These are phyloP conservation scores for Peromyscus melanophrys DNA, from an alignment of 2,797 vertebrate genomes.

Conservation along the genomic window DNA sequence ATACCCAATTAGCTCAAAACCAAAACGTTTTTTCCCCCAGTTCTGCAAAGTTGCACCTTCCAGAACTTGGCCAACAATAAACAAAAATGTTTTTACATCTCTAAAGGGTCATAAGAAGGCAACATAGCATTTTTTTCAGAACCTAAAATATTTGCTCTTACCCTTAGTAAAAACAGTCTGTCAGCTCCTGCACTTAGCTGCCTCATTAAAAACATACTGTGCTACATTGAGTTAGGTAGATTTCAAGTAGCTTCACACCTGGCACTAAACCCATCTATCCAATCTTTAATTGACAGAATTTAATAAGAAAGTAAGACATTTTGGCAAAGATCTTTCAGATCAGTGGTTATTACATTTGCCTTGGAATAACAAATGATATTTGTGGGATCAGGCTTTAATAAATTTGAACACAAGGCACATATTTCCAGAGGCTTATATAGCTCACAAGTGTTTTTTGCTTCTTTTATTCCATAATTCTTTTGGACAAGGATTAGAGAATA, in stretches of 20 bases:
- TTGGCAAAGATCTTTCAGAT: not conserved
- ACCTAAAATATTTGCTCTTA: constrained; percentile 14
- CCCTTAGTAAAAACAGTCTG: not conserved
- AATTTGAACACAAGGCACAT: constrained; percentile 57
- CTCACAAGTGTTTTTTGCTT: not conserved
- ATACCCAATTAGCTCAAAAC: not conserved
- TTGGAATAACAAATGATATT: constrained; percentile 27
- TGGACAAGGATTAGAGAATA: constrained; percentile 1
- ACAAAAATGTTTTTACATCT: constrained; percentile 22
- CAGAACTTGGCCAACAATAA: not conserved
- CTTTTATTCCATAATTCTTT: constrained; percentile 35
- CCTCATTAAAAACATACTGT: not conserved
- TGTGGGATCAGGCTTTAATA: constrained; percentile 62
- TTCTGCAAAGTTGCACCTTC: constrained; percentile 33
- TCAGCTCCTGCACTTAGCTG: not conserved
- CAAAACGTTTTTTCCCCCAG: not conserved
- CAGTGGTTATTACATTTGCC: not conserved
- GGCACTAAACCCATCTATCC: not conserved
- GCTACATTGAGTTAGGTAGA: not conserved
- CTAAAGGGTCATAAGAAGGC: constrained; percentile 1
- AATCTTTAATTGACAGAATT: constrained; percentile 16
- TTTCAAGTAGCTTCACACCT: not conserved
- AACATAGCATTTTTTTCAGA: not conserved
- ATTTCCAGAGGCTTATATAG: constrained; percentile 7
- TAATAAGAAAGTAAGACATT: constrained; percentile 49